Base-by-base conservation (phyloP, 1,140 invertebrate species). In the Camponotus pennsylvanicus region DNA sequence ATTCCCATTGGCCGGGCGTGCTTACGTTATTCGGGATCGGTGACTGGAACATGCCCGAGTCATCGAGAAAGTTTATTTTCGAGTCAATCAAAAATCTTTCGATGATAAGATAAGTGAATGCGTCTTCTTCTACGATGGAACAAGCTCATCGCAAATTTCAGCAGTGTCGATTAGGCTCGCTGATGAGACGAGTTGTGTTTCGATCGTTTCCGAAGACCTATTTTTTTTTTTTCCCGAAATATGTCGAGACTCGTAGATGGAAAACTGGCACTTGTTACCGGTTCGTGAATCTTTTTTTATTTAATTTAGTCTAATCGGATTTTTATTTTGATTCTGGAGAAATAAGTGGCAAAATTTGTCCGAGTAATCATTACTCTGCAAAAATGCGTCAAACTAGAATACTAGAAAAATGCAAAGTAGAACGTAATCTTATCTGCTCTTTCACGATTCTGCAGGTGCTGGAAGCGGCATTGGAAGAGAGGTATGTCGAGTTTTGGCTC, bases 201-300 rank as follows among this genome's bases (percentile, higher is more conserved):
- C 4, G 27, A 45, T n/a, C 45, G 2, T 49, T 49, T 49, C 27
- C 27, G 27, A 49, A 49, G 0, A 3, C 0, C 11, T 15, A 6
- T 40, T 0, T 40, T 40, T 52, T 45, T 18, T 18, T 52, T 52
- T 37, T n/a, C 27, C 27, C 57, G 73, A 86, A 69, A 27, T 27
- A 94, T 94, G 93, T 88, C 90, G 32, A 91, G 87, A 8, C 90
- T 92, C 52, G 77, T 96, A 18, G 88, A 91, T 66, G 96, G 96
- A 69, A 96, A 96, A 94, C 91, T 97, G 66, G 97, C 97, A 3
- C 94, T 97, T 84, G 96, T 97, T 63, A 97, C 97, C 94, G 97
- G 97, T 97, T 92, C 80, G 87, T 86, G 40, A 3, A 45, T 55
- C 64, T 45, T 77, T 9, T 27, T 64, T 64, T 34, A 63, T 32